Evolutionary conservation across 1,140 invertebrate species (phyloP).

Genomic region (Heterodera carotae): DNA sequence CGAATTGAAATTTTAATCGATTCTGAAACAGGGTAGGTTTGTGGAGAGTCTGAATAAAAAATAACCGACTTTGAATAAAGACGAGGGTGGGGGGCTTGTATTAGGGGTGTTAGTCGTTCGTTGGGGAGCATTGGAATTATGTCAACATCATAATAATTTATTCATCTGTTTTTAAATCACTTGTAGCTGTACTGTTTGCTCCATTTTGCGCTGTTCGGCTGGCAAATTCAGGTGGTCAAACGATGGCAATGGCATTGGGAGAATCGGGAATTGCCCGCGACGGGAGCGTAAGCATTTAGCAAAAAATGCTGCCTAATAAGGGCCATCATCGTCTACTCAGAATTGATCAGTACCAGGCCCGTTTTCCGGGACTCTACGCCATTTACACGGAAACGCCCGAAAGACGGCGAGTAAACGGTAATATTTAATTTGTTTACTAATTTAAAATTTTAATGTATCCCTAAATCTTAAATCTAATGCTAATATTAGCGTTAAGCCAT

Average conservation of each 20-base stretch:
- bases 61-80: too few relatives aligned
- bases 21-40: too few relatives aligned
- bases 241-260: slow-evolving; percentile 58
- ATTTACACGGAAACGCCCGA: slow-evolving; percentile 65
- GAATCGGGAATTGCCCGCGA: slow-evolving; percentile 58
- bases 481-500: slow-evolving; percentile 52
- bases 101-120: too few relatives aligned
- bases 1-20: too few relatives aligned
- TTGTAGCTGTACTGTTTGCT: slow-evolving; percentile 60
- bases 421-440: not conserved
- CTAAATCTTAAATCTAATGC: too few relatives aligned
- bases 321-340: slow-evolving; percentile 26
- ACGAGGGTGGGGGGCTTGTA: too few relatives aligned
- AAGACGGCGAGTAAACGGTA: slow-evolving; percentile 61
- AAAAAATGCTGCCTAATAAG: not conserved
- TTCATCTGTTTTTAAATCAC: not conserved
- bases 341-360: slow-evolving; percentile 57
- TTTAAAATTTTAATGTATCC: slow-evolving; percentile 8
- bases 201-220: slow-evolving; percentile 61
- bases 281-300: slow-evolving; percentile 37
- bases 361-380: slow-evolving; percentile 62
- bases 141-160: too few relatives aligned
- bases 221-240: slow-evolving; percentile 59
- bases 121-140: too few relatives aligned
- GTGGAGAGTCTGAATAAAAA: too few relatives aligned